phyloP scores from a whole-genome alignment of 2,888 invertebrate species.

The Acleris emargana region DNA sequence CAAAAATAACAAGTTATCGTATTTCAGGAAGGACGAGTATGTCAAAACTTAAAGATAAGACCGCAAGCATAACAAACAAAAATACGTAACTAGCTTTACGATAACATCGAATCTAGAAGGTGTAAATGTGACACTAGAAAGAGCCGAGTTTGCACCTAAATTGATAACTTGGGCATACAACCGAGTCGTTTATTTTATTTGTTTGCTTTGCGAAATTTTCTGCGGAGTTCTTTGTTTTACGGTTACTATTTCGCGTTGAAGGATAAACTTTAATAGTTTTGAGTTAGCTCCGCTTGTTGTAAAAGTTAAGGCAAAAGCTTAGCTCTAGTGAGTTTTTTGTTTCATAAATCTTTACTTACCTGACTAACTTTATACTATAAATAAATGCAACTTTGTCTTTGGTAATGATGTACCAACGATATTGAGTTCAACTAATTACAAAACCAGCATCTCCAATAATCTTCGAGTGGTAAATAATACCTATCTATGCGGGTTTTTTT shows the following conservation, averaged over 20 bases:
- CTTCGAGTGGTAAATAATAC: no score
- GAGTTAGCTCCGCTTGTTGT: slow-evolving; percentile 24
- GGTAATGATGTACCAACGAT: no score
- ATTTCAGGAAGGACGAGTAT: no score
- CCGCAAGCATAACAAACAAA: no score
- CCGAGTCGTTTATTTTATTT: neutral
- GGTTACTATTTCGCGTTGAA: slow-evolving; percentile 6
- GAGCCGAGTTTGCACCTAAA: neutral
- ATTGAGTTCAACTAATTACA: no score
- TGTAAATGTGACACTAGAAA: neutral
- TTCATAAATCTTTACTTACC: neutral
- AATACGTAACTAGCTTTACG: neutral
- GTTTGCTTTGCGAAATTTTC: slow-evolving; percentile 18
- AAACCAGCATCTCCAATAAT: no score
- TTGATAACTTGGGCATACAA: neutral
- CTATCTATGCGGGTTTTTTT: no score
- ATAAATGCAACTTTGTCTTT: no score
- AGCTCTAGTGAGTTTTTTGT: neutral
- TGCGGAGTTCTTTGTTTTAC: slow-evolving; percentile 15
- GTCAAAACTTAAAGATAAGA: no score
- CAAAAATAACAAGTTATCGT: no score
- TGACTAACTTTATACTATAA: no score
- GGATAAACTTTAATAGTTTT: slow-evolving; percentile 16
- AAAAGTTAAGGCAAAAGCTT: neutral
- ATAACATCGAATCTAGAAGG: neutral